Evolutionary conservation across 1,140 invertebrate genomes (phyloP), one percentile per base, ranked within the genome.

Genomic region (Neodiprion pinetum): DNA sequence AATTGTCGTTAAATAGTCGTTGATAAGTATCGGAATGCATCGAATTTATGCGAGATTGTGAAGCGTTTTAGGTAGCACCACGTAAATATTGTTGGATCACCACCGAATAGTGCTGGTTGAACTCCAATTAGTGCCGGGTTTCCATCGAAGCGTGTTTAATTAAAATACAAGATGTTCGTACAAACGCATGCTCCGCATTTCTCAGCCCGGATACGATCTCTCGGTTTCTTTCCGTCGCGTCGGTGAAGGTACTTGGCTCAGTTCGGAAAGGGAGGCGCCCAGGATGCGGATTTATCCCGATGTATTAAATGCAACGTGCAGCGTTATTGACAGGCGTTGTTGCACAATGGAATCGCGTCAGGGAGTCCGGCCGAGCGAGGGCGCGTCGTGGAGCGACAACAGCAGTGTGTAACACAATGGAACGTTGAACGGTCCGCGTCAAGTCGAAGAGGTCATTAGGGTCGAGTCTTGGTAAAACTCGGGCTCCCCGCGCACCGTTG

Each of bases 371-470:
- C 53, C 11, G 53, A 17, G 28, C 28, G 28, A 40, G 28, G 28
- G 28, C 28, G 28, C 28, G 28, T 40, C 28, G 28, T 40, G 28
- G 28, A 61, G 53, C 53, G 53, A 61, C 53, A 61, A 61, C 53
- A 61, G 53, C 53, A 61, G 53, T 61, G 53, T 61, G 53, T 61
- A 12, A 61, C n/a, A 61, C 53, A 61, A 61, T 61, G 53, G 53
- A 61, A 12, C 53, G 53, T 61, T 61, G 53, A 61, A 61, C 53
- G 53, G 53, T 12, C 53, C 53, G 53, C 53, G 53, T 61, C 53
- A 61, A 61, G 53, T 61, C 53, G 53, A 14, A 61, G 53, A 8
- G 53, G 53, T 61, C 53, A 61, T 61, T 61, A 61, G n/a, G 53
- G 53, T 61, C 53, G 53, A 5, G 53, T 17, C 53, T 61, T 61